These are phyloP conservation scores for Hypolimnas misippus DNA, from an alignment of 2,888 invertebrate genomes.

Conservation along the genomic window DNA sequence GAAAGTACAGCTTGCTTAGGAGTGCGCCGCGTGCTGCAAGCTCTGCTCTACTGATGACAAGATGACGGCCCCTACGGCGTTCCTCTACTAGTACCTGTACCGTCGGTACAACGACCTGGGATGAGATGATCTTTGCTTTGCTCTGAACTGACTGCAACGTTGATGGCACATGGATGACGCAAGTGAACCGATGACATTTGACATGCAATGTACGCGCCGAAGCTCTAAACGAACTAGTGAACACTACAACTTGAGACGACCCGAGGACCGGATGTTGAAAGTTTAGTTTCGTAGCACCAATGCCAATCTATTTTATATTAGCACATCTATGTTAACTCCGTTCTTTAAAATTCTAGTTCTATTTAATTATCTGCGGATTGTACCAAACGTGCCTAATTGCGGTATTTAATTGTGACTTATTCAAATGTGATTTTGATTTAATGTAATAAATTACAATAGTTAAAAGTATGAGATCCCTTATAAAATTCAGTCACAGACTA, in stretches of 20 bases:
- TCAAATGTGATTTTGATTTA: slow-evolving; percentile 61
- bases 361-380: slow-evolving; percentile 63
- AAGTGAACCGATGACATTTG: slow-evolving; percentile 48
- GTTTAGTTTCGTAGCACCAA: slow-evolving; percentile 72
- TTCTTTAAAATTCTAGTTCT: slow-evolving; percentile 66
- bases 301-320: slow-evolving; percentile 68
- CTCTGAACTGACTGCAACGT: slow-evolving; percentile 51
- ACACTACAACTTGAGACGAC: slow-evolving; percentile 38
- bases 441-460: slow-evolving; percentile 71
- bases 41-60: slow-evolving; percentile 62
- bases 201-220: slow-evolving; percentile 60
- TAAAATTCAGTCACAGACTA: slow-evolving; percentile 83
- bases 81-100: slow-evolving; percentile 48
- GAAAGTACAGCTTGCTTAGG: slow-evolving; percentile 67
- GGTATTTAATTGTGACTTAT: slow-evolving; percentile 50
- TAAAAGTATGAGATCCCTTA: slow-evolving; percentile 74
- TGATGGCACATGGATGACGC: slow-evolving; percentile 73
- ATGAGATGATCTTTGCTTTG: slow-evolving; percentile 49
- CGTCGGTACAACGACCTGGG: slow-evolving; percentile 56
- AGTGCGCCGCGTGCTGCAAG: slow-evolving; percentile 71
- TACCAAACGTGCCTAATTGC: slow-evolving; percentile 61
- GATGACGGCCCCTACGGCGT: slow-evolving; percentile 48
- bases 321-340: slow-evolving; percentile 70
- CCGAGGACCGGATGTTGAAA: slow-evolving; percentile 37
- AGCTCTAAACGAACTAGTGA: slow-evolving; percentile 71